Evolutionary conservation across 1,140 invertebrate genomes (phyloP), one percentile per base, ranked within the genome.

Genomic region (Rhopalosiphum padi): DNA sequence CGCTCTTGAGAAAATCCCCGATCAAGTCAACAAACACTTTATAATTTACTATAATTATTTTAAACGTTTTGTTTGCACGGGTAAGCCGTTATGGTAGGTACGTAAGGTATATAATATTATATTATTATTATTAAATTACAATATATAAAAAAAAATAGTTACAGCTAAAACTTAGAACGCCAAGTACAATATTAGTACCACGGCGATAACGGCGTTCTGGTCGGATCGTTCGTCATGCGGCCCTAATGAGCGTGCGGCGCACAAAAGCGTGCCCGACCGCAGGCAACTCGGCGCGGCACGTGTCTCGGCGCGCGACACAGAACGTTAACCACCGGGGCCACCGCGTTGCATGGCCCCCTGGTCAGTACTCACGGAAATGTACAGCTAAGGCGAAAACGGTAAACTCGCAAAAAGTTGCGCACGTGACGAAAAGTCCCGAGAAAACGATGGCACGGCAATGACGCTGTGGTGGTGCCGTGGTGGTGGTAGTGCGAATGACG

Each of bases 181-280:
- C 25, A 11, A 30, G 1, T 4, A n/a, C 25, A 68, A 68, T 11
- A n/a, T 68, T 68, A n/a, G 15, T 51, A 51, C 48, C 15, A 51
- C 48, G 48, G 48, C 48, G 48, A 2, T 30, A n/a, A n/a, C 30
- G 48, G 48, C 48, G 25, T 30, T 3, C 25, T 0, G 9, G 30
- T 15, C 3, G 0, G 55, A 30, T 9, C 30, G 11, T 46, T 11
- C 48, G 21, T 18, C 51, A 90, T 90, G 25, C 9, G 22, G 18
- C 25, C 88, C 88, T 90, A 51, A 43, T 90, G 11, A 21, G 23
- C 88, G 88, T 90, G 53, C 35, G 88, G 21, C 51, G n/a, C 35
- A 30, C 41, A 22, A 90, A 60, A 90, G 88, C n/a, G 51, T 90
- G 88, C 53, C 22, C 30, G 85, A 48, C 85, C 43, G 85, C 43